Base-by-base conservation (phyloP, 2,888 invertebrate genomes). In the Chrysomela aeneicollis region DNA sequence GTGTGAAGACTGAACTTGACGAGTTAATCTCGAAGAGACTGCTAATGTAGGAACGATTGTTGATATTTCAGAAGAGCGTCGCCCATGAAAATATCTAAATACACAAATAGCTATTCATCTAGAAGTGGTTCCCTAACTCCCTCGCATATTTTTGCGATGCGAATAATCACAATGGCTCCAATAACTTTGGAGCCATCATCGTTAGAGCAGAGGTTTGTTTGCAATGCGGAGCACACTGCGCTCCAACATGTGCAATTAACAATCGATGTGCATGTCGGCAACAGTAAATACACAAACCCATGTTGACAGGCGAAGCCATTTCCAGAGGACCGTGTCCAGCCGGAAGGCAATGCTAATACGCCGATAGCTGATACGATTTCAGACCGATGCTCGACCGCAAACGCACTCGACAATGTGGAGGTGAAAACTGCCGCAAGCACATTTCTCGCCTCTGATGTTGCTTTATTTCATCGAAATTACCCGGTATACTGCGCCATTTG, bases 341-440 rank as follows among this genome's bases (percentile, higher is more conserved):
- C 15, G 3, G 12, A 42, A 42, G 42, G 42, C 42, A 42, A 42
- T 15, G 15, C 42, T 42, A 42, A 42, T 15, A 42, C n/a, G n/a
- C 42, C 42, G 15, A 15, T 8, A 42, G 42, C 42, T 15, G 42
- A 42, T 42, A 15, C 42, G 15, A 42, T 42, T 42, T 42, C 10
- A 1, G 9, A 35, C 32, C 9, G 10, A 6, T 10, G 9, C 32
- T 3, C 3, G 12, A 71, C 76, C 76, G 71, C 76, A 74, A 73
- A 73, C 76, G 67, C 69, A 71, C 71, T 73, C 60, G 76, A 76
- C 74, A 74, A 71, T 72, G 26, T 6, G 66, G 70, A 65, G 69
- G 60, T 69, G 71, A 67, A 68, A 60, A 62, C 51, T 17, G 72
- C 75, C 76, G 66, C 74, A 69, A 71, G 69, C 73, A 70, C 73